These are phyloP conservation scores for Oscheius sp. DNA, from an alignment of 2,888 invertebrate species.

Conservation along the genomic window DNA sequence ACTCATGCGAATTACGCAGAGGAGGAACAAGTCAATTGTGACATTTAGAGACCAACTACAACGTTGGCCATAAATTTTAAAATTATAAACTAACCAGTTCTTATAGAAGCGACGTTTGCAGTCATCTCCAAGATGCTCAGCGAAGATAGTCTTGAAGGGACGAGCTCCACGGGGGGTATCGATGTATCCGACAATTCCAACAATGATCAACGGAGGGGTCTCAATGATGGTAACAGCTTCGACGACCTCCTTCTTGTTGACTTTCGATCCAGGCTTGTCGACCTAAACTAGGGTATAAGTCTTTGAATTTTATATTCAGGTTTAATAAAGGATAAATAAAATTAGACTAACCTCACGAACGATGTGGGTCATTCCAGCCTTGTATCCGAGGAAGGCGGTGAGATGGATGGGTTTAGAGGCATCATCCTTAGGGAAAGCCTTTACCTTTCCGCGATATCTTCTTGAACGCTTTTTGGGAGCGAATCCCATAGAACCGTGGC, in stretches of 20 bases:
- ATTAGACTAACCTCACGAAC: conserved; percentile 86
- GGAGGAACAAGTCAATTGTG: conserved; percentile 25
- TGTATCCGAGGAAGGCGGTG: conserved; percentile 96
- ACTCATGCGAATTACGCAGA: conserved; percentile 28
- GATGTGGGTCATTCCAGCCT: conserved; percentile 99
- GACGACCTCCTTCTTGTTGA: conserved; percentile 99
- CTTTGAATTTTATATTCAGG: neutral
- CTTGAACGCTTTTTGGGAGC: conserved; percentile 96
- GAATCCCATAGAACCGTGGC: conserved; percentile 99
- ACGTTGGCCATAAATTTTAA: neutral
- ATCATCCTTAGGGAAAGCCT: conserved; percentile 99
- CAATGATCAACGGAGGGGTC: conserved; percentile 96
- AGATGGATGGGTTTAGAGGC: conserved; percentile 87
- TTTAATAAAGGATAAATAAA: neutral
- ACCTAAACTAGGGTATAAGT: conserved; percentile 36
- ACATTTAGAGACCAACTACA: conserved; percentile 21
- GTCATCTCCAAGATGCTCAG: conserved; percentile 97
- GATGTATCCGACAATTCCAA: conserved; percentile 95
- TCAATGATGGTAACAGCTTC: conserved; percentile 98
- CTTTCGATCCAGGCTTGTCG: conserved; percentile 79
- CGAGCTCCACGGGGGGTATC: conserved; percentile 97
- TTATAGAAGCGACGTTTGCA: conserved; percentile 98
- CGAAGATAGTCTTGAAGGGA: conserved; percentile 94
- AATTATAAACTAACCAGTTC: conserved; percentile 84
- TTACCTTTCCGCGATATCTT: conserved; percentile 96